Base-by-base conservation (phyloP, 2,797 vertebrate genomes). In the Jordanella pulchra region DNA sequence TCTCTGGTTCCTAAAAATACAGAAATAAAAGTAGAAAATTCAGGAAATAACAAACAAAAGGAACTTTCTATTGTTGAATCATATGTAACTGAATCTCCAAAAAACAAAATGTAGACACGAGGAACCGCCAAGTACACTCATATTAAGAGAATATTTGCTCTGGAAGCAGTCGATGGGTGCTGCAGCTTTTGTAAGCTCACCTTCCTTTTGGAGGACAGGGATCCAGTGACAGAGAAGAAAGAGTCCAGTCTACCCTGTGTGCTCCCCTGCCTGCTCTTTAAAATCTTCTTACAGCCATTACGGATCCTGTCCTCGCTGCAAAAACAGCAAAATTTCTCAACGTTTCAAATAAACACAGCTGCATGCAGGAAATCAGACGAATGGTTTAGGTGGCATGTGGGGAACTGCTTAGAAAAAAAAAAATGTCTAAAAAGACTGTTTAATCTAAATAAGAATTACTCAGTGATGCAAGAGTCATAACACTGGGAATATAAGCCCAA, bases 141-240 rank as follows among this genome's bases (percentile, higher is more conserved):
- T 15, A 21, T 58, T 10, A 15, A 53, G 44, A 32, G 23, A 17
- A 58, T 18, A 44, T 27, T 30, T 15, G 15, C 28, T 67, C 23
- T 25, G 15, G 63, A 48, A 56, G 21, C n/a, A 28, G 0, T 15
- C 3, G 0, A 0, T 3, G 0, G 45, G 18, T 3, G 2, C 13
- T 12, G 32, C 1, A 44, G 44, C 32, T 25, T n/a, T 39, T 21
- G 7, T 45, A 27, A 27, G 44, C 12, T 1, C 74, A 95, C 95
- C 94, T 98, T 99, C 65, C 97, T 96, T 83, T 99, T 99, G 0
- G 98, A 98, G 0, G 97, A 98, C 58, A 99, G 94, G 0, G 97
- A 98, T 7, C 97, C 97, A 0, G 97, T 98, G 79, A 99, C 94
- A 17, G 94, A 96, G 92, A 98, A 99, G 93, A 99, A 99, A 12